Evolutionary conservation across 1,140 invertebrate genomes (phyloP).

Genomic region (Globodera rostochiensis): DNA sequence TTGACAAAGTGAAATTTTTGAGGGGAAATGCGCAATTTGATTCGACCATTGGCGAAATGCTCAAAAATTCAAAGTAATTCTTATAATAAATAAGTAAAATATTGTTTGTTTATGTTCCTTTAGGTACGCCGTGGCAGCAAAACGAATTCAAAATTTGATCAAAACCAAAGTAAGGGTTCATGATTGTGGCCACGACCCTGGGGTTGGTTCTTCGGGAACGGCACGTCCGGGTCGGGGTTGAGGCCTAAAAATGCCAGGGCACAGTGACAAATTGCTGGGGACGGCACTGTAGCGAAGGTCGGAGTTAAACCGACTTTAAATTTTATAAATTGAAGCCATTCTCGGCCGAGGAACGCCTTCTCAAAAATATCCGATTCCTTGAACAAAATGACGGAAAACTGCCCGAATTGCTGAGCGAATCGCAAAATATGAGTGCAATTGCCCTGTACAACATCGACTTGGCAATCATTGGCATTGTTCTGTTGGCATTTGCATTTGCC

Average conservation of each 20-base stretch:
- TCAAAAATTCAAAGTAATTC: constrained; percentile 39
- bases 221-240: too few relatives aligned
- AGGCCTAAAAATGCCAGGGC: too few relatives aligned
- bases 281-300: too few relatives aligned
- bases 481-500: background rate
- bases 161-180: background rate
- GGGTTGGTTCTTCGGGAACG: too few relatives aligned
- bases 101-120: background rate
- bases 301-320: background rate
- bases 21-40: constrained; percentile 17
- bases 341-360: constrained; percentile 38
- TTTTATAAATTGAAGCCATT: constrained; percentile 20
- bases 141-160: constrained; percentile 25
- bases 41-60: constrained; percentile 30
- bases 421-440: constrained; percentile 23
- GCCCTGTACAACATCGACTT: constrained; percentile 34
- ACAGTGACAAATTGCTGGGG: too few relatives aligned
- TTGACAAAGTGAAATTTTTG: constrained; percentile 37
- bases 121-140: constrained; percentile 12
- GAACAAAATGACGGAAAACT: constrained; percentile 38
- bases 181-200: background rate
- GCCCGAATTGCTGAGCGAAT: constrained; percentile 39
- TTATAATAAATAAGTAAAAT: background rate
- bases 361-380: constrained; percentile 37
- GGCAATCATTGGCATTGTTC: background rate